Evolutionary conservation across 2,888 invertebrate genomes (phyloP).

Genomic region (Chymomyza caudatula): DNA sequence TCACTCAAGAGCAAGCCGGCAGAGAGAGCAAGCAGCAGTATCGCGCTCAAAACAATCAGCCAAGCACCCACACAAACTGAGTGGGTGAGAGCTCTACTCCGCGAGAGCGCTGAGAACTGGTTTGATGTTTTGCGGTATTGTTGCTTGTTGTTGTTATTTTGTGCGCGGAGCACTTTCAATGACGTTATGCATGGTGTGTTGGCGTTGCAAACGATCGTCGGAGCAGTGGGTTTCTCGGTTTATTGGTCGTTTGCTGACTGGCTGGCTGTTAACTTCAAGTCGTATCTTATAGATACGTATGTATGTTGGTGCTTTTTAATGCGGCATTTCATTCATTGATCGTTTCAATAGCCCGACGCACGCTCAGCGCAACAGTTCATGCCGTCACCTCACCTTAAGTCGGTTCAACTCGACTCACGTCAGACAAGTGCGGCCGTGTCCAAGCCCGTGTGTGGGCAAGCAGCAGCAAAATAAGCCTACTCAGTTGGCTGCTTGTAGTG

Average conservation of each 20-base stretch:
- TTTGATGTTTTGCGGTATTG: slow-evolving; percentile 51
- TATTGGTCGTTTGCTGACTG: slow-evolving; percentile 61
- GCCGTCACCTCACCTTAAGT: slow-evolving; percentile 8
- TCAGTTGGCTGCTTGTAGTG: slow-evolving; percentile 19
- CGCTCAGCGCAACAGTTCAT: slow-evolving; percentile 54
- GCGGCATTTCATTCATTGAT: slow-evolving; percentile 75
- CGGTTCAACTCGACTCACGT: not conserved
- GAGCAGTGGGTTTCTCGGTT: slow-evolving; percentile 75
- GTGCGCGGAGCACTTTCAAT: not conserved
- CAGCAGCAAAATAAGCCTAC: slow-evolving; percentile 39
- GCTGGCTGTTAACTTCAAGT: slow-evolving; percentile 22
- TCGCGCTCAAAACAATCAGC: slow-evolving; percentile 42
- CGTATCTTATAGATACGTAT: slow-evolving; percentile 54
- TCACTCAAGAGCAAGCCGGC: slow-evolving; percentile 49
- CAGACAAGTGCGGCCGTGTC: not conserved
- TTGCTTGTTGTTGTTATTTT: slow-evolving; percentile 35
- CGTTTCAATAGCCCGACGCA: slow-evolving; percentile 68
- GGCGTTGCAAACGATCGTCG: slow-evolving; percentile 24
- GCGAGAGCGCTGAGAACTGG: slow-evolving; percentile 54
- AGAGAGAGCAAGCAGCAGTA: slow-evolving; percentile 16
- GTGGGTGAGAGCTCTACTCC: slow-evolving; percentile 43
- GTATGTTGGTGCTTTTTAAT: slow-evolving; percentile 63
- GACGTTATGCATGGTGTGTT: slow-evolving; percentile 21
- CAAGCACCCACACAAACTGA: slow-evolving; percentile 60
- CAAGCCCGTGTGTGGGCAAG: slow-evolving; percentile 39